Conservation (phyloP, 2,888 invertebrate genomes). For the Scaptomyza caliginosa region DNA sequence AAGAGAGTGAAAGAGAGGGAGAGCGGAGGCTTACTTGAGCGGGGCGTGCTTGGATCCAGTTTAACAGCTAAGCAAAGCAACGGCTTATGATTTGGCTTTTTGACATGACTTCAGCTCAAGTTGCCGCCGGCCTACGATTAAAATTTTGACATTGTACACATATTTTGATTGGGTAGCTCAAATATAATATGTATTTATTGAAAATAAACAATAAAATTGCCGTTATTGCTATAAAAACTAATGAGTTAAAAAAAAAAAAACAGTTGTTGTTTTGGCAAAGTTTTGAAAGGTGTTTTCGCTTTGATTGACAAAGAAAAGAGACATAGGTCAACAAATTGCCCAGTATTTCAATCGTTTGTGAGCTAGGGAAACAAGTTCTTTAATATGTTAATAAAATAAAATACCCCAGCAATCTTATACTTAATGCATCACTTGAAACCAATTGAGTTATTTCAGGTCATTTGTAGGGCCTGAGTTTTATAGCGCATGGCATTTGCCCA, state of each 20-base stretch:
- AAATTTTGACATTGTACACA: constrained; percentile 59
- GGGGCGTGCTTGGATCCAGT: constrained; percentile 8
- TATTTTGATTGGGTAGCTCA: constrained; percentile 49
- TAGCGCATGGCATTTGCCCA: constrained; percentile 43
- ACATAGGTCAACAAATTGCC: not conserved
- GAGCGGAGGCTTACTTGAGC: not conserved
- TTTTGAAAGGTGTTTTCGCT: not conserved
- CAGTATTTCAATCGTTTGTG: too few species aligned
- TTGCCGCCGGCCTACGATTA: constrained; percentile 50
- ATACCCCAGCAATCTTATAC: not conserved
- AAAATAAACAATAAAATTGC: constrained; percentile 24
- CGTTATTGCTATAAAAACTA: constrained; percentile 22
- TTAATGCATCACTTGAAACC: not conserved
- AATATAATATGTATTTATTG: not conserved
- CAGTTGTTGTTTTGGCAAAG: too few species aligned
- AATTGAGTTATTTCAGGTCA: constrained; percentile 27
- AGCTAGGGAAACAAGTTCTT: constrained; percentile 2
- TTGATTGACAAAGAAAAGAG: not conserved
- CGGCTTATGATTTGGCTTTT: constrained; percentile 20
- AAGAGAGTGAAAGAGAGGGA: not conserved
- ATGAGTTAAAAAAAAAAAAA: too few species aligned
- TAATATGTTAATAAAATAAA: not conserved
- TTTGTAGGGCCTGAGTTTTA: constrained; percentile 25
- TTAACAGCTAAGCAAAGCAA: constrained; percentile 25
- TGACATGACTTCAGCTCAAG: constrained; percentile 23